Evolutionary conservation across 2,888 invertebrate genomes (phyloP).

Genomic region (Hydriomena furcata): DNA sequence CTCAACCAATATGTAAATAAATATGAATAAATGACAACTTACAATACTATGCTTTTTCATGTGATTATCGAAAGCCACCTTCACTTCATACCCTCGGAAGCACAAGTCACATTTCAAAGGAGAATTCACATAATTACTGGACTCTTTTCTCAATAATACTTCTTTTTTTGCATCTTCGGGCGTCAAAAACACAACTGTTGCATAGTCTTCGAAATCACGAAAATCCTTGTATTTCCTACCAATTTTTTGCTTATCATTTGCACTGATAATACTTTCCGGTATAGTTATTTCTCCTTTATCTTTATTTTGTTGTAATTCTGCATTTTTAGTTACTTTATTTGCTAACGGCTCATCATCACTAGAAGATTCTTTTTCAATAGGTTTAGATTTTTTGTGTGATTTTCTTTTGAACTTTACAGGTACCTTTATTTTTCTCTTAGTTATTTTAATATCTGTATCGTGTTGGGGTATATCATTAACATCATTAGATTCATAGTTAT

Average conservation of each 20-base stretch:
- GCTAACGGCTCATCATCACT: slow-evolving; percentile 47
- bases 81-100: slow-evolving; percentile 47
- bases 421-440: not conserved
- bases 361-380: slow-evolving; percentile 3
- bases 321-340: slow-evolving; percentile 31
- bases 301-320: too few species aligned
- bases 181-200: slow-evolving; percentile 42
- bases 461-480: not conserved
- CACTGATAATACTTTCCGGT: not conserved
- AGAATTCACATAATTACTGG: slow-evolving; percentile 48
- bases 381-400: not conserved
- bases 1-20: too few species aligned
- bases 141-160: slow-evolving; percentile 47
- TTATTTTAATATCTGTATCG: not conserved
- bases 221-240: slow-evolving; percentile 23
- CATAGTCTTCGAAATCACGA: slow-evolving; percentile 45
- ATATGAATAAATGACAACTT: slow-evolving; percentile 28
- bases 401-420: not conserved
- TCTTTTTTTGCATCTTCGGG: slow-evolving; percentile 49
- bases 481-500: not conserved
- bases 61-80: slow-evolving; percentile 48
- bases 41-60: slow-evolving; percentile 50
- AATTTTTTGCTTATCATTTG: not conserved
- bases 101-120: slow-evolving; percentile 51
- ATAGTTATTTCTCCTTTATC: not conserved